Percentiles rank a stretch among this genome's conserved stretches.
These are phyloP conservation scores for Lontra canadensis DNA, from an alignment of 2,113 vertebrate genomes.

Conservation along the genomic window DNA sequence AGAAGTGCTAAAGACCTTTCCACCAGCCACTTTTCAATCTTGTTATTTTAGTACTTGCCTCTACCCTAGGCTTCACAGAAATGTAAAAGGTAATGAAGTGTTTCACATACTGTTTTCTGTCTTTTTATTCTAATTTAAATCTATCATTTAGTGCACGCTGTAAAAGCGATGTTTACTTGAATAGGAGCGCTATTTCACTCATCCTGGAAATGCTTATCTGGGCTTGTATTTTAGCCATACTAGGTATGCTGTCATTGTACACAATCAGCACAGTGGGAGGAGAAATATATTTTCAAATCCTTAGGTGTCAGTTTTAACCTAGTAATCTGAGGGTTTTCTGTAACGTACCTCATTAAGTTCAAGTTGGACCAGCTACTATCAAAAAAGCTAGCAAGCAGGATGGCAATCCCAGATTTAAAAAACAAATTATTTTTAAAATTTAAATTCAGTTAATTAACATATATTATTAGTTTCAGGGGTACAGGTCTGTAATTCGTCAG, in stretches of 20 bases:
- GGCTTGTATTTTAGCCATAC: background rate
- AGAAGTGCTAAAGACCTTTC: constrained; percentile 68
- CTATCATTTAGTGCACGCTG: constrained; percentile 44
- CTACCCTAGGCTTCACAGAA: constrained; percentile 54
- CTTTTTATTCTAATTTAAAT: constrained; percentile 73
- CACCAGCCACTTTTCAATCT: constrained; percentile 57
- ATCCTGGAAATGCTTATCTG: constrained; percentile 1
- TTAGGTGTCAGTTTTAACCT: background rate
- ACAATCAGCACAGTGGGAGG: background rate
- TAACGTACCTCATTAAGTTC: background rate
- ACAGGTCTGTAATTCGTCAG: no score
- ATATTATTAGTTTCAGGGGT: no score
- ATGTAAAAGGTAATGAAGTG: constrained; percentile 62
- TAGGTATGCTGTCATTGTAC: background rate
- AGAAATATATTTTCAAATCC: background rate
- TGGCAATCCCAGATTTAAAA: background rate
- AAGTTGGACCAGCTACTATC: background rate
- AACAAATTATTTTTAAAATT: no score
- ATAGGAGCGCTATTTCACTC: background rate
- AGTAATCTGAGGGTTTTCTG: background rate
- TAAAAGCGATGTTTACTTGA: constrained; percentile 57
- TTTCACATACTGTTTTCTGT: constrained; percentile 66
- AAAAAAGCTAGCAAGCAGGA: background rate
- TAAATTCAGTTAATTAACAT: no score
- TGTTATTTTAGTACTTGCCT: constrained; percentile 61